Evolutionary conservation across 1,140 invertebrate species (phyloP), one percentile per base, ranked within the genome.

Genomic region (Nylanderia fulva): DNA sequence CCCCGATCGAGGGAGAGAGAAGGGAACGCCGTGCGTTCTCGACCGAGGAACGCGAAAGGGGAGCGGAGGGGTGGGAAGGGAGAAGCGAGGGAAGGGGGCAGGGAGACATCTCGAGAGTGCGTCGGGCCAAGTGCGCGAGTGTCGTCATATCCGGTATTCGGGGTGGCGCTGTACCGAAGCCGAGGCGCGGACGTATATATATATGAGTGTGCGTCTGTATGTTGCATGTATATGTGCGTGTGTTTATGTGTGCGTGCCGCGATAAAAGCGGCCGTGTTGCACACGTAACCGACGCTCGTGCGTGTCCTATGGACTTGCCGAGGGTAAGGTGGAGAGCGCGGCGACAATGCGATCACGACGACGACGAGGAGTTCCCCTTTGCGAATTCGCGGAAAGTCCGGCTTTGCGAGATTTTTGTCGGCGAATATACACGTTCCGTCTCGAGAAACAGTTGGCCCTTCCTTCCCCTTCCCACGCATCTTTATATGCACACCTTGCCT

Each of bases 71-170:
- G 13, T 11, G 58, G 45, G 71, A 58, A 27, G 18, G 63, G 48
- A 24, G 77, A n/a, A 45, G 68, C 45, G 36, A 64, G 56, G 48
- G 42, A 36, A 52, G 45, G 61, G 66, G 33, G n/a, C n/a, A 33
- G 76, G 69, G 61, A 85, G 83, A 74, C 66, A 90, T 89, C 88
- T 90, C 82, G 80, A 90, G 85, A 91, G 86, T 85, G 86, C 86
- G 87, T 91, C 87, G 88, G 90, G 90, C 88, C 91, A 92, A 92
- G 91, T 92, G 91, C 91, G 90, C 84, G 88, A 92, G 88, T 92
- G 91, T 93, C 92, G 92, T 93, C 92, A 92, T 91, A 91, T 93
- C 92, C 92, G 91, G 91, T 90, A 90, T 90, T 90, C 86, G 84
- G 85, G 86, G 85, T 86, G 88, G 88, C 87, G 90, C 90, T 88